Evolutionary conservation across 2,888 invertebrate species (phyloP).

Genomic region (Frankliniella fusca): DNA sequence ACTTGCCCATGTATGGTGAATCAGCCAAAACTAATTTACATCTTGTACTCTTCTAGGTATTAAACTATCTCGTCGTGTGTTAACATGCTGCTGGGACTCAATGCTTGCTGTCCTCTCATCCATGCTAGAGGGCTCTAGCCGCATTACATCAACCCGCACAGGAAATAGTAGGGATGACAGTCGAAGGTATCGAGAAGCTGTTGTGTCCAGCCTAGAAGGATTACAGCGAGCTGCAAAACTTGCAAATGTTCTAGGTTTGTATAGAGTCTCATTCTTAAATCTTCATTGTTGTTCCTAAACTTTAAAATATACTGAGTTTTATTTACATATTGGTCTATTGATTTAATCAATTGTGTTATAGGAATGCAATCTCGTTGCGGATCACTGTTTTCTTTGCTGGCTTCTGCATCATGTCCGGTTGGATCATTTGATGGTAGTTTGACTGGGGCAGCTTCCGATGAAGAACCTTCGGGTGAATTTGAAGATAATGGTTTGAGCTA

Average conservation of each 20-base stretch:
- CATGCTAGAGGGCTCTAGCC: slow-evolving; percentile 51
- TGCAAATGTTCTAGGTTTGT: slow-evolving; percentile 71
- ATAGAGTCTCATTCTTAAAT: slow-evolving; percentile 34
- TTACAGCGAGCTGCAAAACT: slow-evolving; percentile 87
- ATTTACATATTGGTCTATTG: slow-evolving; percentile 26
- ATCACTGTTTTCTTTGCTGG: slow-evolving; percentile 78
- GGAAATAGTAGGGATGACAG: slow-evolving; percentile 16
- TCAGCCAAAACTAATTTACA: background rate
- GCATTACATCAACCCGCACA: background rate
- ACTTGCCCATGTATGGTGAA: background rate
- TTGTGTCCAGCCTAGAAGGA: slow-evolving; percentile 82
- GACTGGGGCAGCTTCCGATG: background rate
- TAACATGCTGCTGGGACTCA: slow-evolving; percentile 89
- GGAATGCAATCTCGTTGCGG: slow-evolving; percentile 86
- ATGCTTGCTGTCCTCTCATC: slow-evolving; percentile 84
- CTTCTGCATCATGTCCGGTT: slow-evolving; percentile 80
- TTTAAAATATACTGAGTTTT: slow-evolving; percentile 12
- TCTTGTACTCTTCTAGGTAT: slow-evolving; percentile 41
- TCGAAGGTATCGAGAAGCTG: slow-evolving; percentile 59
- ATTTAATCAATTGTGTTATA: slow-evolving; percentile 41
- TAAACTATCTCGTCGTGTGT: slow-evolving; percentile 56
- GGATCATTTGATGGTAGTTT: slow-evolving; percentile 33
- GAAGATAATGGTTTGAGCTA: background rate
- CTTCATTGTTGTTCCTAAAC: background rate
- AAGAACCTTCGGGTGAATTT: background rate